phyloP scores from a whole-genome alignment of 2,888 invertebrate genomes.

The Hirtodrosophila cameraria region DNA sequence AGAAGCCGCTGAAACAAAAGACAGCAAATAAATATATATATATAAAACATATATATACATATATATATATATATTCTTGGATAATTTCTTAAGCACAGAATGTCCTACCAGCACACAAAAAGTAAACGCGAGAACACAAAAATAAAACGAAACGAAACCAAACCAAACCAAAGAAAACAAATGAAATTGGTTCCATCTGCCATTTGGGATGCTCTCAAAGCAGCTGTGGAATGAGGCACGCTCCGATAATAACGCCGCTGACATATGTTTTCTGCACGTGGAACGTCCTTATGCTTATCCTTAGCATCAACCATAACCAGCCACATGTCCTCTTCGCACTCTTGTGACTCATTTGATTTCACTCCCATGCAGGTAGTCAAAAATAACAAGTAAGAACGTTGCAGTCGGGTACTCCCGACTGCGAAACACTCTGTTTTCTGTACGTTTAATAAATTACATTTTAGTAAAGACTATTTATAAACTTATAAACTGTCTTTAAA shows the following conservation, averaged over 20 bases:
- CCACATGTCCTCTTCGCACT: constrained; percentile 38
- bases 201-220: constrained; percentile 8
- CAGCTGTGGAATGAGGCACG: constrained; percentile 48
- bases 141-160: constrained; percentile 13
- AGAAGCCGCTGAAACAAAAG: constrained; percentile 40
- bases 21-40: constrained; percentile 29
- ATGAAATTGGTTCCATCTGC: constrained; percentile 50
- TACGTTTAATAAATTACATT: too few relatives aligned
- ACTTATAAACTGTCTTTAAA: too few relatives aligned
- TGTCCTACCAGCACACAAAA: constrained; percentile 24
- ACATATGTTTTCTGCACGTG: constrained; percentile 58
- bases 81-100: constrained; percentile 24
- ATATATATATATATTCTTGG: constrained; percentile 26
- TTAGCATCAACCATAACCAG: constrained; percentile 6
- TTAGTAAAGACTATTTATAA: too few relatives aligned
- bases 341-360: constrained; percentile 46
- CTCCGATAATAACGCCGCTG: constrained; percentile 42
- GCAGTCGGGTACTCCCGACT: too few relatives aligned
- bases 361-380: constrained; percentile 40
- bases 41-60: too few relatives aligned
- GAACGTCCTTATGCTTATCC: constrained; percentile 8
- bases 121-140: neutral
- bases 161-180: constrained; percentile 36
- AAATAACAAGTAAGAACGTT: too few relatives aligned
- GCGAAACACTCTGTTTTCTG: too few relatives aligned